Conservation (phyloP, 2,888 invertebrate genomes). For the Sphaerophoria taeniata region DNA sequence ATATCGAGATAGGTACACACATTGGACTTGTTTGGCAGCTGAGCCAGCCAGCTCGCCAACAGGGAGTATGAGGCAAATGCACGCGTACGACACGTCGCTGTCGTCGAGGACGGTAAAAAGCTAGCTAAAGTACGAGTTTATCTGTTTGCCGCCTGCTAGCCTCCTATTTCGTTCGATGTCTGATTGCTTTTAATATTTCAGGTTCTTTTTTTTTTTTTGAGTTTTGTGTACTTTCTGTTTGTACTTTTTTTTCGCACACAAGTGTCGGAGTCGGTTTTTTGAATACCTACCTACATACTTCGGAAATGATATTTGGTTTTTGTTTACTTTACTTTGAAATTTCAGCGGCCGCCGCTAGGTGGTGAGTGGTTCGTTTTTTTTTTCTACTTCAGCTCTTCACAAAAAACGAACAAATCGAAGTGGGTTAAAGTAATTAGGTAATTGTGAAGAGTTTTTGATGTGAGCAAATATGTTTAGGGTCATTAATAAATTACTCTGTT, state of each 20-base stretch:
- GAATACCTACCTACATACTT: background rate
- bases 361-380: background rate
- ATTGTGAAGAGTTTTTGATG: conserved; percentile 58
- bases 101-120: background rate
- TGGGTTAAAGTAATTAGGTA: conserved; percentile 71
- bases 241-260: conserved; percentile 10
- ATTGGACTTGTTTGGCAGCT: background rate
- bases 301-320: conserved; percentile 21
- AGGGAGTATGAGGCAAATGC: background rate
- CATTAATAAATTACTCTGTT: background rate
- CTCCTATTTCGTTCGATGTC: conserved; percentile 43
- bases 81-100: background rate
- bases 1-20: background rate
- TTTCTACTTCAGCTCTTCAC: background rate
- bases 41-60: background rate
- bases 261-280: conserved; percentile 2
- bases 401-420: conserved; percentile 43
- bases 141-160: conserved; percentile 31
- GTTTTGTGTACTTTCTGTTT: conserved; percentile 11
- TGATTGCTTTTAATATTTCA: conserved; percentile 50
- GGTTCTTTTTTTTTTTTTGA: conserved; percentile 33
- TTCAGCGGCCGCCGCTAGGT: conserved; percentile 26
- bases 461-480: conserved; percentile 51
- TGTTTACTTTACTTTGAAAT: conserved; percentile 7
- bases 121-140: conserved; percentile 11